phyloP scores from a whole-genome alignment of 1,140 invertebrate genomes.

The Anastrepha ludens region DNA sequence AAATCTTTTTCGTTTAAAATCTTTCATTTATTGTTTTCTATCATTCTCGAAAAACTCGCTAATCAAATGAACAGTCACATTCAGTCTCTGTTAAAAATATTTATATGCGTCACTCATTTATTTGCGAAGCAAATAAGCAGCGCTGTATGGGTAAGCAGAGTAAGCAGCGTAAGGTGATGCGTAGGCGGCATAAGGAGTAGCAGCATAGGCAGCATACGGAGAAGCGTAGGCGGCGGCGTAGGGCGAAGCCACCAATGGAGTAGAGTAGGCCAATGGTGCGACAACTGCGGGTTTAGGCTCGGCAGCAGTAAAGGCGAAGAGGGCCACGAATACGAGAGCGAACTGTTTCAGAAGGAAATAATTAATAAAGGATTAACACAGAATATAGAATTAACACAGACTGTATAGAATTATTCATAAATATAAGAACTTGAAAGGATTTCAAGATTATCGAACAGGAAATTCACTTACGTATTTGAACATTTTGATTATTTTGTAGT shows the following conservation, averaged over 20 bases:
- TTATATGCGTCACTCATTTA: constrained; percentile 2
- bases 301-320: constrained; percentile 68
- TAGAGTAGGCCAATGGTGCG: constrained; percentile 67
- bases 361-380: constrained; percentile 21
- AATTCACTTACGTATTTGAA: constrained; percentile 72
- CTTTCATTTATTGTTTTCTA: background rate
- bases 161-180: constrained; percentile 55
- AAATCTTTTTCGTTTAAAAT: too few species aligned
- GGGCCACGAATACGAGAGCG: constrained; percentile 69
- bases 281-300: constrained; percentile 65
- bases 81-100: background rate
- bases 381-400: constrained; percentile 1
- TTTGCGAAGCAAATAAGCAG: constrained; percentile 57
- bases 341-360: constrained; percentile 61
- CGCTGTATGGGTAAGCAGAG: constrained; percentile 56
- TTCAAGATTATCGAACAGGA: background rate
- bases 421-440: background rate
- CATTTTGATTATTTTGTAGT: constrained; percentile 63
- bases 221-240: constrained; percentile 60
- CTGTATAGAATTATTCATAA: background rate
- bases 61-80: background rate
- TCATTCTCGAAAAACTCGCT: background rate
- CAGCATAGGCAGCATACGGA: constrained; percentile 58
- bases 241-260: constrained; percentile 59
- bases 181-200: constrained; percentile 59